These are phyloP conservation scores for Syrphus vitripennis DNA, from an alignment of 2,888 invertebrate genomes.

Conservation along the genomic window DNA sequence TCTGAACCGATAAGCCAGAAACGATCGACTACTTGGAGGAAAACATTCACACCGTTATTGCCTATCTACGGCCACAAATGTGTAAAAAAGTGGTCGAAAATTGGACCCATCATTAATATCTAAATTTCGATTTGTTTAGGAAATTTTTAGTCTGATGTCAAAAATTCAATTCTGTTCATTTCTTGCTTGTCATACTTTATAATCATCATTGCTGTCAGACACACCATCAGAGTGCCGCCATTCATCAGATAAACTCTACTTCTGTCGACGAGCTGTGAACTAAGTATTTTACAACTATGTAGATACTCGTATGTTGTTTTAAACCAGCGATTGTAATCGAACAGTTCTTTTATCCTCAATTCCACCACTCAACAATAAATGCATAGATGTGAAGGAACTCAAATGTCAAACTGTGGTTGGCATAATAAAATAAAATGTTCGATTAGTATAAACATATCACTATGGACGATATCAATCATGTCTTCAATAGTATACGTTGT, in stretches of 20 bases:
- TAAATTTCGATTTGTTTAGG: too few species aligned
- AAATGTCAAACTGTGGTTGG: not conserved
- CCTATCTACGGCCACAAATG: too few species aligned
- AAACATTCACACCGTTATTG: too few species aligned
- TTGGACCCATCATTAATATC: too few species aligned
- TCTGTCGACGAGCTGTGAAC: slow-evolving; percentile 33
- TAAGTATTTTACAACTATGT: not conserved
- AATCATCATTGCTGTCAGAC: not conserved
- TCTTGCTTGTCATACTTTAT: slow-evolving; percentile 22
- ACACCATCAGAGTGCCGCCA: not conserved
- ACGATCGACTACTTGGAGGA: too few species aligned
- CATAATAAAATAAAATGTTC: slow-evolving; percentile 35
- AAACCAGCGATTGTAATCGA: slow-evolving; percentile 37
- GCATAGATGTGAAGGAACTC: not conserved
- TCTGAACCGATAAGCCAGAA: too few species aligned
- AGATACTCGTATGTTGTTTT: too few species aligned
- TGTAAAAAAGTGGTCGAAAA: too few species aligned
- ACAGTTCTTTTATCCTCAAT: not conserved
- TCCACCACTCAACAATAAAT: slow-evolving; percentile 4
- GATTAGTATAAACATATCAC: slow-evolving; percentile 40
- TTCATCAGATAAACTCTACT: slow-evolving; percentile 20
- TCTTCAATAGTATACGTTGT: not conserved
- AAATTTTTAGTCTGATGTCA: too few species aligned
- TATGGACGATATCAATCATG: not conserved
- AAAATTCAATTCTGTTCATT: not conserved